Evolutionary conservation across 2,797 vertebrate genomes (phyloP).

Genomic region (Jordanella pulchra): DNA sequence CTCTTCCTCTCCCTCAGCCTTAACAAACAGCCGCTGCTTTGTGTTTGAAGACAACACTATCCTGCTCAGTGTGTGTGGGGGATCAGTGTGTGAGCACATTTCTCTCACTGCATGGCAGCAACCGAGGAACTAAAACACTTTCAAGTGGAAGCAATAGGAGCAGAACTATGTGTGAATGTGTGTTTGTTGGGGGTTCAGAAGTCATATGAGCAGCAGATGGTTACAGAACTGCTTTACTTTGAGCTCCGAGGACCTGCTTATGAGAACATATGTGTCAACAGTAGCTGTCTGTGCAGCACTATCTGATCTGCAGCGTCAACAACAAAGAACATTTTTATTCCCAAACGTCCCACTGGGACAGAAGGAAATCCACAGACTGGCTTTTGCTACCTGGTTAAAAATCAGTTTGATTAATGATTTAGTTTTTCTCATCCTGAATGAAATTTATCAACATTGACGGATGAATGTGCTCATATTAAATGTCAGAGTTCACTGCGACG

Average conservation of each 20-base stretch:
- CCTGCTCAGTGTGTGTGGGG: constrained; percentile 14
- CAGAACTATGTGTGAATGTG: constrained; percentile 1
- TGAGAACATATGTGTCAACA: constrained; percentile 30
- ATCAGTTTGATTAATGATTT: neutral
- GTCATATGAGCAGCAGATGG: constrained; percentile 72
- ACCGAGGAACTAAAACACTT: constrained; percentile 23
- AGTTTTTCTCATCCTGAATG: neutral
- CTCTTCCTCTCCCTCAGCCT: constrained; percentile 27
- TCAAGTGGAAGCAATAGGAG: neutral
- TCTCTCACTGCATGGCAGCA: constrained; percentile 43
- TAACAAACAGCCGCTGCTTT: constrained; percentile 62
- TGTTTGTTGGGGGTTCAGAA: constrained; percentile 3
- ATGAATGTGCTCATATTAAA: too few species aligned
- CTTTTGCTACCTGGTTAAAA: neutral
- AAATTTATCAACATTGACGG: too few species aligned
- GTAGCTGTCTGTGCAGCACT: neutral
- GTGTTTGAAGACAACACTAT: constrained; percentile 42
- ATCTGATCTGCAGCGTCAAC: neutral
- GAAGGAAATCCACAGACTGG: neutral
- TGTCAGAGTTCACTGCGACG: too few species aligned
- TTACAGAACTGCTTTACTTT: constrained; percentile 31
- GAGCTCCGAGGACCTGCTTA: constrained; percentile 52
- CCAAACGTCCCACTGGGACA: neutral
- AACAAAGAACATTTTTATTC: neutral
- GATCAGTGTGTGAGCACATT: constrained; percentile 30